Evolutionary conservation across 1,140 invertebrate genomes (phyloP).

Genomic region (Physella acuta): DNA sequence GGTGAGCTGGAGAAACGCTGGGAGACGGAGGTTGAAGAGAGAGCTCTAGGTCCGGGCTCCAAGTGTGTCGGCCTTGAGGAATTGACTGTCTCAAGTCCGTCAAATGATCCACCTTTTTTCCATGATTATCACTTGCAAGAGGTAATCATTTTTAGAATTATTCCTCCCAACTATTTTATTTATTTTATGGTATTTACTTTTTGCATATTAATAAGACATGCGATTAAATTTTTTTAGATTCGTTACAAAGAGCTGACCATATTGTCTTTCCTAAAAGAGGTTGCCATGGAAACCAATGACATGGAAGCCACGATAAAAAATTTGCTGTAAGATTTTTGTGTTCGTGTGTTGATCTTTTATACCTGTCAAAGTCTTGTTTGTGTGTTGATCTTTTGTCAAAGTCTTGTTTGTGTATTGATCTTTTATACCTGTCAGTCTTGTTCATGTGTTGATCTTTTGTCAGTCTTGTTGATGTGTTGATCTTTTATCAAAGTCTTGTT

Average conservation of each 20-base stretch:
- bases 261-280: constrained; percentile 56
- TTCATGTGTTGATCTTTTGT: no score
- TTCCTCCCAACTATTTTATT: no score
- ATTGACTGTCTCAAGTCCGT: constrained; percentile 15
- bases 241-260: constrained; percentile 55
- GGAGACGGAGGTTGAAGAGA: constrained; percentile 55
- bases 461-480: no score
- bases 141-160: no score
- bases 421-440: no score
- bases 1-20: constrained; percentile 58
- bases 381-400: neutral
- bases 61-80: neutral
- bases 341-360: no score
- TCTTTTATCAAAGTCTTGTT: no score
- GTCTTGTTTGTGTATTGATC: neutral
- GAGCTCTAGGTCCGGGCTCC: constrained; percentile 15
- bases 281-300: constrained; percentile 46
- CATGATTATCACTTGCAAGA: constrained; percentile 58
- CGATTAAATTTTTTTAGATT: constrained; percentile 35
- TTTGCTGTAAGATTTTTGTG: constrained; percentile 38
- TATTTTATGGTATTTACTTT: no score
- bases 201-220: neutral
- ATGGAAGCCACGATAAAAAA: constrained; percentile 44
- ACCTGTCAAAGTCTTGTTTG: neutral
- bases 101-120: constrained; percentile 47